Evolutionary conservation across 1,140 invertebrate genomes (phyloP), one percentile per base, ranked within the genome.

Genomic region (Lutraria rhynchaena): DNA sequence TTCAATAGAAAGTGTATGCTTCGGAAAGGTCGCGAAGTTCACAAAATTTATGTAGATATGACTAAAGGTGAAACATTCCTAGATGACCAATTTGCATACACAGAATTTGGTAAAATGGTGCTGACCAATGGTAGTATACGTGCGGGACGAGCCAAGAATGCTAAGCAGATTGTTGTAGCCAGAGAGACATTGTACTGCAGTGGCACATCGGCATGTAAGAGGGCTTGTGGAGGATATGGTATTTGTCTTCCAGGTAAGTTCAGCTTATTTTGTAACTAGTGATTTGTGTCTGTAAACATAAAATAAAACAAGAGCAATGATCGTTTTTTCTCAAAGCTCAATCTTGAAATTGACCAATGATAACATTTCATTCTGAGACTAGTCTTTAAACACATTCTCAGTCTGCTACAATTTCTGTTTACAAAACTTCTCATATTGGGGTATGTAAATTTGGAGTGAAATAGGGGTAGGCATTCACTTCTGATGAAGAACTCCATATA

Each of bases 1-100:
- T 90, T 89, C 53, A 83, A 89, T 22, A 83, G 88, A 60, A 88
- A 88, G 24, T 89, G 87, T 77, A 90, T 90, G 89, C 82, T 90
- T 7, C 82, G 89, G 3, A 90, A 90, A 76, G 89, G 89, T 17
- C 60, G 89, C 24, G 89, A 90, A 67, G 89, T 90, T 2, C 89
- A 90, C 80, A 89, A 89, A 71, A 89, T 90, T 22, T 90, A 90
- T 67, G 87, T 89, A 11, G 88, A 89, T 15, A 89, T 89, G 15
- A 87, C 87, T 29, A 90, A 90, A 84, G 88, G 89, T 27, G 83
- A 87, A 60, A 88, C 85, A 53, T 89, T 90, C 74, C 81, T 90
- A 24, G 89, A 90, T 60, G 89, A 90, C 71, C 86, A 88, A 33
- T 90, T 90, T 81, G 71, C 84, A 9, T 84, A 89, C 65, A 90